These are phyloP conservation scores for Puffinus mauretanicus DNA, from an alignment of 2,113 vertebrate genomes.

Conservation along the genomic window DNA sequence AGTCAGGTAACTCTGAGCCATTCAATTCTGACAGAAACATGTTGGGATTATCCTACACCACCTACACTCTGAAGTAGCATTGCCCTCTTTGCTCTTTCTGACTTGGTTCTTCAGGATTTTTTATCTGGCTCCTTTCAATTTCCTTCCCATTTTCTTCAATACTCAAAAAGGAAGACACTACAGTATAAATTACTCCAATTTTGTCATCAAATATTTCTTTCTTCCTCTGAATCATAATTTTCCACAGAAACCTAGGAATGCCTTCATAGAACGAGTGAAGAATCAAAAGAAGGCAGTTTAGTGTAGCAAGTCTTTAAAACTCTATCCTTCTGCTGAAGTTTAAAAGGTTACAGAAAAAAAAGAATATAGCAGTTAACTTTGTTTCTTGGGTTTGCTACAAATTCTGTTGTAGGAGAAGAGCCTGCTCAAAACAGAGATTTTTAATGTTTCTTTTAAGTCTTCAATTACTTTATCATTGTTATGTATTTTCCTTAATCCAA, in stretches of 20 bases:
- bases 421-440: neutral
- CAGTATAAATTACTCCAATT: neutral
- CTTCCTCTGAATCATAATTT: neutral
- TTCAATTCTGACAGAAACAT: neutral
- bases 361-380: neutral
- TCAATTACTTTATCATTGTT: neutral
- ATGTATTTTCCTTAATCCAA: neutral
- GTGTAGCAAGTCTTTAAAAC: neutral
- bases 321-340: neutral
- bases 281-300: neutral
- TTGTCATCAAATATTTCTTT: neutral
- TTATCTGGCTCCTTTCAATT: neutral
- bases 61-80: neutral
- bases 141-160: neutral
- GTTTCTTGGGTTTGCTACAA: neutral
- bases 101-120: neutral
- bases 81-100: neutral
- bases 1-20: neutral
- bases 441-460: neutral
- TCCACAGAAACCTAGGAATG: neutral
- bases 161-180: neutral
- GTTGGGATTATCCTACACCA: neutral
- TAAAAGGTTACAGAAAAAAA: neutral
- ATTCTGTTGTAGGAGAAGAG: neutral
- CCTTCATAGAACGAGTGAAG: neutral